Base-by-base conservation (phyloP, 2,797 vertebrate genomes). In the Acipenser ruthenus region DNA sequence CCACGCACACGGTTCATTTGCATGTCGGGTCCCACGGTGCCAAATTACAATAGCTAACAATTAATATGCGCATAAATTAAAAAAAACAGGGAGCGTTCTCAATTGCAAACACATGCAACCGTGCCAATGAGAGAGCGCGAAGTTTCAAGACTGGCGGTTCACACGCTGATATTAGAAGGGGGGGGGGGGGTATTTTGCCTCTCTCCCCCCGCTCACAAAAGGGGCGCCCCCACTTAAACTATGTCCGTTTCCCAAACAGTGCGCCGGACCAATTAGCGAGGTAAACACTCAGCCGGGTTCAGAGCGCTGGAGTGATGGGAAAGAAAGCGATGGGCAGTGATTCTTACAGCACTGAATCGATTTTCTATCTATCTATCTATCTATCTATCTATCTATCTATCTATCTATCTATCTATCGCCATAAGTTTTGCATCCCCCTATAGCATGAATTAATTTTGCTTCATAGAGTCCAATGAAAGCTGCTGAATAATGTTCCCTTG, bases 51-150 rank as follows among this genome's bases (percentile, higher is more conserved):
- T 86, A 72, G 86, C 65, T 73, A 72, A 73, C 79, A 88, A 89
- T 91, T 90, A 91, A 90, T 85, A 90, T 91, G 89, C 84, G 74
- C 89, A 91, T 91, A 88, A 88, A 89, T 91, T 90, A 90, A 89
- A 84, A 89, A 11, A 37, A 37, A 37, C 4, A 37, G 82, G 82
- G 83, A 88, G 85, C 80, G 73, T 74, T 79, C 37, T 84, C 76
- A 80, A 88, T 88, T 84, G 81, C 78, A 80, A 82, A 79, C 84
- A 84, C 85, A 87, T 80, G 84, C 83, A 77, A 77, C 71, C 75
- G 75, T 4, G 82, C 81, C 83, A 81, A 78, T 82, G 76, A 80
- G 75, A 69, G 78, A 72, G 73, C 71, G 76, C 72, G 77, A 81
- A 79, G 78, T 79, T 83, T 82, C 71, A 84, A 82, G 4, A 76